These are phyloP conservation scores for Drosophila pseudotakahashii DNA, from an alignment of 2,888 invertebrate genomes.

Conservation along the genomic window DNA sequence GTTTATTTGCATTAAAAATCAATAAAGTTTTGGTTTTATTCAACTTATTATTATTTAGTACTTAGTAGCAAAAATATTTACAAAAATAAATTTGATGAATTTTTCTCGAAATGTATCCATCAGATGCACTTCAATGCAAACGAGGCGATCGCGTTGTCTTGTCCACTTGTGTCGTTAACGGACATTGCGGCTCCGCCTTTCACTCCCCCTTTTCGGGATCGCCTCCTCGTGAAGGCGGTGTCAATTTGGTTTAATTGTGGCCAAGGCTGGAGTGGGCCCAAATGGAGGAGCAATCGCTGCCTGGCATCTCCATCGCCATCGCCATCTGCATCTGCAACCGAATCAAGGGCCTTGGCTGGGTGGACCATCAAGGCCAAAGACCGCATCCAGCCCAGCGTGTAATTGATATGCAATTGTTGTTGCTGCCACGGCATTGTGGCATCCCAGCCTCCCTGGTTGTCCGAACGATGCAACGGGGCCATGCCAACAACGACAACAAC, in stretches of 20 bases:
- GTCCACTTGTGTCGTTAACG: slow-evolving; percentile 72
- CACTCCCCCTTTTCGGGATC: slow-evolving; percentile 12
- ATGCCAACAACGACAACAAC: slow-evolving; percentile 43
- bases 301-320: slow-evolving; percentile 34
- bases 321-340: slow-evolving; percentile 21
- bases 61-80: too few relatives aligned
- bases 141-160: slow-evolving; percentile 41
- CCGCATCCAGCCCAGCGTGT: slow-evolving; percentile 45
- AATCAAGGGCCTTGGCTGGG: slow-evolving; percentile 33
- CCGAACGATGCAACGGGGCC: slow-evolving; percentile 35
- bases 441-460: slow-evolving; percentile 15
- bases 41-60: too few relatives aligned
- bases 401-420: slow-evolving; percentile 70
- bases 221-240: slow-evolving; percentile 34
- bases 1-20: too few relatives aligned
- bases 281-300: slow-evolving; percentile 24
- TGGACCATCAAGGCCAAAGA: slow-evolving; percentile 51
- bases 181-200: slow-evolving; percentile 32
- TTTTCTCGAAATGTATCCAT: slow-evolving; percentile 21
- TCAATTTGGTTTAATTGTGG: slow-evolving; percentile 75
- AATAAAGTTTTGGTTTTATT: too few relatives aligned
- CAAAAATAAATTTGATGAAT: too few relatives aligned
- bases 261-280: slow-evolving; percentile 44
- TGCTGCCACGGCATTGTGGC: slow-evolving; percentile 31
- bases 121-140: slow-evolving; percentile 46